Percentiles rank a stretch among this genome's conserved stretches.
Evolutionary conservation across 2,888 invertebrate species (phyloP).

Genomic region (Drosophila anceps): DNA sequence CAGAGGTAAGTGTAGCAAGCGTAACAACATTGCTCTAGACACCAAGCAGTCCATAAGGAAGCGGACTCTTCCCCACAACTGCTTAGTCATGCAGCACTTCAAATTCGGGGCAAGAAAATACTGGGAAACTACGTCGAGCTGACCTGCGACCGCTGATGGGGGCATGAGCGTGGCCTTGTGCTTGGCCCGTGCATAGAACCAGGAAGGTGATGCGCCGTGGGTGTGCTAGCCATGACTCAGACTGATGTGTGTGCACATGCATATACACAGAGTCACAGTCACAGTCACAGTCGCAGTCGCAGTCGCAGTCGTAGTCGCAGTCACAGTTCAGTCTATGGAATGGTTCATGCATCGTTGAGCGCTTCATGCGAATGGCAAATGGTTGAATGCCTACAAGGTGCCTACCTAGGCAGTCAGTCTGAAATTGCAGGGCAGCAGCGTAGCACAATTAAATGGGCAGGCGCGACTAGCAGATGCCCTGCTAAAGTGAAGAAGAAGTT

Average conservation of each 20-base stretch:
- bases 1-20: conserved; percentile 46
- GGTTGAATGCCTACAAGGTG: conserved; percentile 43
- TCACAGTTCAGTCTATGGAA: conserved; percentile 44
- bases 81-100: conserved; percentile 11
- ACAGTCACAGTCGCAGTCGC: neutral
- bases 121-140: conserved; percentile 16
- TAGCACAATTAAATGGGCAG: neutral
- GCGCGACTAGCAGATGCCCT: conserved; percentile 1
- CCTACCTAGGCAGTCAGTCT: conserved; percentile 29
- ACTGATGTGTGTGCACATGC: neutral
- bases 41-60: conserved; percentile 25
- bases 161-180: conserved; percentile 27
- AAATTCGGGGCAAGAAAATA: conserved; percentile 24
- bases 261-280: neutral
- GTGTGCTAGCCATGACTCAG: conserved; percentile 37
- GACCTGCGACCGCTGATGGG: conserved; percentile 8
- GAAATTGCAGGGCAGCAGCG: conserved; percentile 17
- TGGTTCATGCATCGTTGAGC: conserved; percentile 64
- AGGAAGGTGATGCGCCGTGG: conserved; percentile 35
- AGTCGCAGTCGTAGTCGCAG: conserved; percentile 31
- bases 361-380: conserved; percentile 61
- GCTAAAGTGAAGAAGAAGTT: neutral
- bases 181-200: conserved; percentile 29
- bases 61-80: neutral
- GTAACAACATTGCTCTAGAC: neutral